Base-by-base conservation (phyloP, 2,113 vertebrate genomes). In the Ochotona curzoniae region DNA sequence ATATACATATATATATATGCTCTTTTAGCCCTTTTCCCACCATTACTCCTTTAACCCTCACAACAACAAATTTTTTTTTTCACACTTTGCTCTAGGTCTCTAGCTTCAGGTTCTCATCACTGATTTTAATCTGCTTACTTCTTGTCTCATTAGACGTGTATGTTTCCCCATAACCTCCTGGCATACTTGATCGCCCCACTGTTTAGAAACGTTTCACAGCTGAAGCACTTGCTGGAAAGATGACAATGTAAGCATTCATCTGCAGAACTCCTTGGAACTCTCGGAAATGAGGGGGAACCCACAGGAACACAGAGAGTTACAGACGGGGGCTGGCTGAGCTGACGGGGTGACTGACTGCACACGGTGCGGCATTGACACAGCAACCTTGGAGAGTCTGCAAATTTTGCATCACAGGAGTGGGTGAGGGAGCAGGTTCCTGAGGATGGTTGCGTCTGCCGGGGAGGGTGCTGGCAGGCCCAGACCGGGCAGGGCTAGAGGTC, bases 201-300 rank as follows among this genome's bases (percentile, higher is more conserved):
- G 64, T 74, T 51, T 81, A 87, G 87, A 57, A 89, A 79, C 85
- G 79, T 18, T 74, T 44, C 38, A 51, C 84, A 80, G 60, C 54
- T 64, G 61, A 79, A 88, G 75, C 67, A 80, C 80, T 85, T 87
- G 76, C 91, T 86, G 71, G 64, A 84, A 91, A 93, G 76, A 84
- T 54, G 73, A 70, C 35, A 86, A 57, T 78, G 30, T 47, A 70
- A 86, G 26, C 8, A 11, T 44, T 49, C 21, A 57, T 78, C n/a
- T 64, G 79, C 70, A 49, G 35, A 80, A 71, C 51, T 85, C 74
- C 61, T 83, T 89, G 70, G 90, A 90, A 73, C 30, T 49, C 51
- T 15, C 17, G 74, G n/a, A 87, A 73, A 87, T 47, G 73, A 71
- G 38, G 54, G 79, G 18, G 89, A 86, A 51, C 25, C 32, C 35